Evolutionary conservation across 2,888 invertebrate genomes (phyloP).

Genomic region (Rhagophthalmus giganteus): DNA sequence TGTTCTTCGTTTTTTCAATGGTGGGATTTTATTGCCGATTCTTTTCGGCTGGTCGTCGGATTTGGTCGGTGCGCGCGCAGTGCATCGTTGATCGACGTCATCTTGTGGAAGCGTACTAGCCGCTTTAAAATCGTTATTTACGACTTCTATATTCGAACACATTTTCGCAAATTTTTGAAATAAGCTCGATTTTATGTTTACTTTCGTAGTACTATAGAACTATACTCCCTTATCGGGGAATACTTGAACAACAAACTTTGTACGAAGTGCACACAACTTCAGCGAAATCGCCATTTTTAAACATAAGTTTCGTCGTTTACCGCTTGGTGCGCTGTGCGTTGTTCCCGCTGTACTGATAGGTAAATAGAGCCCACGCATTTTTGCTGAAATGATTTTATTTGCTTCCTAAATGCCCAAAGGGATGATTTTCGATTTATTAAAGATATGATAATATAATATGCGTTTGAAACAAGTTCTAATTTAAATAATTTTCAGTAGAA

Average conservation of each 20-base stretch:
- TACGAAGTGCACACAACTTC: constrained; percentile 49
- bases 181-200: constrained; percentile 28
- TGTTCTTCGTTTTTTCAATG: constrained; percentile 67
- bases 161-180: constrained; percentile 45
- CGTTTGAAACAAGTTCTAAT: no score
- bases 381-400: background rate
- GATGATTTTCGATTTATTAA: background rate
- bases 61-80: constrained; percentile 56
- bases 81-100: constrained; percentile 62
- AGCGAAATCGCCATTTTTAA: constrained; percentile 55
- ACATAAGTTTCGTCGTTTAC: constrained; percentile 28
- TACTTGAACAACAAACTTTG: constrained; percentile 41
- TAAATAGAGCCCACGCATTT: constrained; percentile 9
- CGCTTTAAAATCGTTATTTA: constrained; percentile 42
- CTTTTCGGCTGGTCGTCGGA: constrained; percentile 53
- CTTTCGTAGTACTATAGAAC: constrained; percentile 36
- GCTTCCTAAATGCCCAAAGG: background rate
- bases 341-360: constrained; percentile 21
- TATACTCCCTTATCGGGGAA: constrained; percentile 47
- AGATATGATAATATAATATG: no score
- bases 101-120: constrained; percentile 49
- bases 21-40: constrained; percentile 55
- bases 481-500: no score
- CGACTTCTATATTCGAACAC: constrained; percentile 42
- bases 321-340: constrained; percentile 38